These are phyloP conservation scores for Lacerta bilineata DNA, from an alignment of 2,797 vertebrate species.

Conservation along the genomic window DNA sequence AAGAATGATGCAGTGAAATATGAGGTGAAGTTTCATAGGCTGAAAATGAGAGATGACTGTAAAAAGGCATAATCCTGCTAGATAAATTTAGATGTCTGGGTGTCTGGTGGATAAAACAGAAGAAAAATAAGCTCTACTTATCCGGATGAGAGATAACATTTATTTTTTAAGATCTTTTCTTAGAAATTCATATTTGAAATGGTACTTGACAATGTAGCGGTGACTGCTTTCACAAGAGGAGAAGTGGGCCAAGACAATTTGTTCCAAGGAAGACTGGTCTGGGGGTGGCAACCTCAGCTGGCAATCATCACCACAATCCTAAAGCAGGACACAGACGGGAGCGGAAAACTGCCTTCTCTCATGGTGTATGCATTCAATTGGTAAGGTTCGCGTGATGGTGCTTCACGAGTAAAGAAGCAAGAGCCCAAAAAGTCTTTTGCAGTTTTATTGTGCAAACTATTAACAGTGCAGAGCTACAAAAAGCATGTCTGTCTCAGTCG, in stretches of 20 bases:
- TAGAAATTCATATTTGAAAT: slow-evolving; percentile 38
- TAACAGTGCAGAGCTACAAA: too few species aligned
- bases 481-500: too few species aligned
- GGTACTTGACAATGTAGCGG: not conserved
- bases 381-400: too few species aligned
- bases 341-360: not conserved
- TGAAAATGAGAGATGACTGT: slow-evolving; percentile 16
- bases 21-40: not conserved
- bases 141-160: slow-evolving; percentile 25
- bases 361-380: not conserved
- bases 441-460: too few species aligned
- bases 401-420: too few species aligned
- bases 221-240: not conserved
- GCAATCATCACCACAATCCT: not conserved
- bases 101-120: slow-evolving; percentile 51
- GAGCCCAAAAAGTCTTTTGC: too few species aligned
- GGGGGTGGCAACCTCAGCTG: not conserved
- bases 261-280: not conserved
- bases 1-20: slow-evolving; percentile 8
- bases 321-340: not conserved
- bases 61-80: slow-evolving; percentile 20
- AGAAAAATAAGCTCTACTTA: slow-evolving; percentile 47
- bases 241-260: not conserved
- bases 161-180: slow-evolving; percentile 31
- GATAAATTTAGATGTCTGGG: slow-evolving; percentile 16